Evolutionary conservation across 2,888 invertebrate genomes (phyloP).

Genomic region (Agrilus mali): DNA sequence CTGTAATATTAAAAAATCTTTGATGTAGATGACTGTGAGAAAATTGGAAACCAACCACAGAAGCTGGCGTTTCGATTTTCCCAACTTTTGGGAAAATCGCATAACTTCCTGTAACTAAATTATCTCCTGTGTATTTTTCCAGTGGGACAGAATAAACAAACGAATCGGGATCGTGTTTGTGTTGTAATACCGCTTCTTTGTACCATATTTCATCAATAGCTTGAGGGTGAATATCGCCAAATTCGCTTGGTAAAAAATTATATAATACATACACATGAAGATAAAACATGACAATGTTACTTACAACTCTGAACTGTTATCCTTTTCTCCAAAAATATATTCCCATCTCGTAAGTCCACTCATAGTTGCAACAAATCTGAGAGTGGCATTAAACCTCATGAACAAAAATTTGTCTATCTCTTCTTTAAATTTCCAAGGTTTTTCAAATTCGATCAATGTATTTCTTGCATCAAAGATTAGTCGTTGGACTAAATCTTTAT

Average conservation of each 20-base stretch:
- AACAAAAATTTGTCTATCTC: constrained; percentile 42
- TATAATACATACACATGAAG: neutral
- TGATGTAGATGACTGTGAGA: constrained; percentile 56
- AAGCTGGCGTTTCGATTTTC: constrained; percentile 66
- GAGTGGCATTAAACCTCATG: constrained; percentile 54
- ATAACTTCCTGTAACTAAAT: constrained; percentile 66
- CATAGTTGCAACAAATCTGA: constrained; percentile 77
- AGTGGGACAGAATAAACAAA: constrained; percentile 69
- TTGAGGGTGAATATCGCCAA: constrained; percentile 61
- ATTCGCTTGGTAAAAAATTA: constrained; percentile 38
- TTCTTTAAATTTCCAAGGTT: constrained; percentile 27
- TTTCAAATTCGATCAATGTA: constrained; percentile 40
- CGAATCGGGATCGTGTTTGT: constrained; percentile 61
- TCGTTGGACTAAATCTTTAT: constrained; percentile 71
- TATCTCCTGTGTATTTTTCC: constrained; percentile 36
- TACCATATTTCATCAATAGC: constrained; percentile 89
- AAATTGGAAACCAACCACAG: constrained; percentile 80
- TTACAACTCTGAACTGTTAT: constrained; percentile 28
- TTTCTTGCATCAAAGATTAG: constrained; percentile 79
- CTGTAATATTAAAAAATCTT: constrained; percentile 57
- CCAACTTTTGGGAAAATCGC: constrained; percentile 74
- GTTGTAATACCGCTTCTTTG: constrained; percentile 76
- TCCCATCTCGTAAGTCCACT: constrained; percentile 85
- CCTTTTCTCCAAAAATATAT: constrained; percentile 48
- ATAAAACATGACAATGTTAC: constrained; percentile 4